Conservation (phyloP, 2,113 vertebrate species). For the Quiscalus mexicanus region DNA sequence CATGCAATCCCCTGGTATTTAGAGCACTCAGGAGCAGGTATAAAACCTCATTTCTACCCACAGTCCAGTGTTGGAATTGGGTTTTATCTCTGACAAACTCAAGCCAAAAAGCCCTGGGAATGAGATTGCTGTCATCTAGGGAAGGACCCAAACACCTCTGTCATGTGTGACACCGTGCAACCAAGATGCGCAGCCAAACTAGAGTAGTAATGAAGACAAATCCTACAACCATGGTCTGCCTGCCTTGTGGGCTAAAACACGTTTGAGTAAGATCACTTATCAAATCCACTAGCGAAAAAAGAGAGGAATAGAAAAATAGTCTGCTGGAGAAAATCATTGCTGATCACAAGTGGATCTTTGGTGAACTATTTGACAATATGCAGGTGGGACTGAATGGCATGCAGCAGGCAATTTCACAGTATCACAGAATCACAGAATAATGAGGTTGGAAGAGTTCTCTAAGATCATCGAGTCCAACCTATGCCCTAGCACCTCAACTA, state of each 20-base stretch:
- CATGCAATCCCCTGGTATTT: neutral
- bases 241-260: neutral
- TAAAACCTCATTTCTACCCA: neutral
- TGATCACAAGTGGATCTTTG: neutral
- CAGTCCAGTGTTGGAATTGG: neutral
- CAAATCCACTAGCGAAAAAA: neutral
- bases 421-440: no score
- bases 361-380: neutral
- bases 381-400: neutral
- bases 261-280: neutral
- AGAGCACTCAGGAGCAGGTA: neutral
- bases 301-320: neutral
- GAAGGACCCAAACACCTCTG: neutral
- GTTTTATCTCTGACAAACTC: neutral
- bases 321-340: neutral
- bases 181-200: neutral
- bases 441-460: no score
- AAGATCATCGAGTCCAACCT: no score
- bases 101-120: neutral
- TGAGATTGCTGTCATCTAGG: neutral
- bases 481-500: no score
- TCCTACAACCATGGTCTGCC: neutral
- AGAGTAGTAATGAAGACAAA: neutral
- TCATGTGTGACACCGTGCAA: neutral
- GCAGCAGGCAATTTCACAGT: neutral